phyloP scores from a whole-genome alignment of 2,888 invertebrate species.

The Amblyjoppa proteus region DNA sequence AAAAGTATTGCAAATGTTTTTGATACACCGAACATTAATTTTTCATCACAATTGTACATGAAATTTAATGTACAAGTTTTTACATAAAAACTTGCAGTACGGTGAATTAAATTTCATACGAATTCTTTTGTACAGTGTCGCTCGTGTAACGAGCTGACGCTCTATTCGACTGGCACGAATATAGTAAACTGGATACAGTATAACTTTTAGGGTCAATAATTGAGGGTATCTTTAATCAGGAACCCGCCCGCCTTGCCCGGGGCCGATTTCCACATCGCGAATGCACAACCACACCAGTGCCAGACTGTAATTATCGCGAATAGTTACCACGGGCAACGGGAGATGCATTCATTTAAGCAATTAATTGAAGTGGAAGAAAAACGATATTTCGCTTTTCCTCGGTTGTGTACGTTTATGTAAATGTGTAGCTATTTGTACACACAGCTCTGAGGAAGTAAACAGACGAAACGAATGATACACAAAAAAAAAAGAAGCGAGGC shows the following conservation, averaged over 20 bases:
- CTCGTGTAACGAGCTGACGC: not conserved
- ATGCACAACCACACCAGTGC: slow-evolving; percentile 9
- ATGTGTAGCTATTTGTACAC: not conserved
- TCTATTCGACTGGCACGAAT: not conserved
- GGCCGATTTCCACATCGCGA: too few relatives aligned
- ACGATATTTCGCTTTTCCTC: slow-evolving; percentile 36
- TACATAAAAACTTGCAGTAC: too few relatives aligned
- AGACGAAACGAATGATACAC: not conserved
- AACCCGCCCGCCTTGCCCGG: too few relatives aligned
- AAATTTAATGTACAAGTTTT: too few relatives aligned
- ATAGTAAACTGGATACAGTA: slow-evolving; percentile 7
- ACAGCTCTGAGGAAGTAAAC: not conserved
- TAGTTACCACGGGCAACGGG: slow-evolving; percentile 17
- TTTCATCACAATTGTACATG: too few relatives aligned
- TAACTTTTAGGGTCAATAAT: slow-evolving; percentile 36
- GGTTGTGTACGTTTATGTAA: slow-evolving; percentile 1
- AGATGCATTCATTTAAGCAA: slow-evolving; percentile 42
- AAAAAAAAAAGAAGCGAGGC: not conserved
- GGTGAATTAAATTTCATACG: too few relatives aligned
- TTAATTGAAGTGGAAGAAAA: slow-evolving; percentile 53
- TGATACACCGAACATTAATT: too few relatives aligned
- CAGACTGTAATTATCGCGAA: slow-evolving; percentile 43
- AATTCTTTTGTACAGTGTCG: too few relatives aligned
- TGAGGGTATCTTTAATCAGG: slow-evolving; percentile 50
- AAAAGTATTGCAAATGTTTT: too few relatives aligned